Evolutionary conservation across 1,140 invertebrate genomes (phyloP).

Genomic region (Cepaea nemoralis): DNA sequence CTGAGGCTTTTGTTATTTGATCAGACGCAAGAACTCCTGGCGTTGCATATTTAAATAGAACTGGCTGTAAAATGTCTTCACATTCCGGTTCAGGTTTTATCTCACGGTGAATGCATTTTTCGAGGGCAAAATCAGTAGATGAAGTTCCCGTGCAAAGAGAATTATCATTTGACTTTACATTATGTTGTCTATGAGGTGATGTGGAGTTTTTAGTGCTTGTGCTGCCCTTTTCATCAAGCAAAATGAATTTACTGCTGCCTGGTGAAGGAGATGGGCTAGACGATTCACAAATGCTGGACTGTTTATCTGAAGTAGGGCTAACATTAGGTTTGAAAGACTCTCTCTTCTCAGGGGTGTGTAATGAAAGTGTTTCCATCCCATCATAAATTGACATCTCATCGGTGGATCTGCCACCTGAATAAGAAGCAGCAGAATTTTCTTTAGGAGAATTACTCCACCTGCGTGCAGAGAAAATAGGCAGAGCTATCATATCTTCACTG

Average conservation of each 20-base stretch:
- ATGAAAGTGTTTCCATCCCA: not conserved
- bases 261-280: not conserved
- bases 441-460: conserved; percentile 29
- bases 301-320: conserved; percentile 2
- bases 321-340: not conserved
- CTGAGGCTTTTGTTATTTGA: too few relatives aligned
- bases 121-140: not conserved
- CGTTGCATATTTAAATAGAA: too few relatives aligned
- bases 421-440: not conserved
- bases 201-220: not conserved
- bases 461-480: conserved; percentile 35
- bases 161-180: not conserved
- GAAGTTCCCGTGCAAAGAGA: not conserved
- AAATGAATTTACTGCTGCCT: not conserved
- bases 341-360: not conserved
- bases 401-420: not conserved
- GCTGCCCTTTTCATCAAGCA: not conserved
- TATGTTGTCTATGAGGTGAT: not conserved
- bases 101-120: too few relatives aligned
- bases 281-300: not conserved
- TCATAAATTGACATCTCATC: conserved; percentile 13
- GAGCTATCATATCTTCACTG: conserved; percentile 41
- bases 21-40: too few relatives aligned
- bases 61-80: too few relatives aligned
- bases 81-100: too few relatives aligned